Percentiles rank a stretch among this genome's conserved stretches.
phyloP scores from a whole-genome alignment of 2,888 invertebrate species.

The Drosophila infuscata region DNA sequence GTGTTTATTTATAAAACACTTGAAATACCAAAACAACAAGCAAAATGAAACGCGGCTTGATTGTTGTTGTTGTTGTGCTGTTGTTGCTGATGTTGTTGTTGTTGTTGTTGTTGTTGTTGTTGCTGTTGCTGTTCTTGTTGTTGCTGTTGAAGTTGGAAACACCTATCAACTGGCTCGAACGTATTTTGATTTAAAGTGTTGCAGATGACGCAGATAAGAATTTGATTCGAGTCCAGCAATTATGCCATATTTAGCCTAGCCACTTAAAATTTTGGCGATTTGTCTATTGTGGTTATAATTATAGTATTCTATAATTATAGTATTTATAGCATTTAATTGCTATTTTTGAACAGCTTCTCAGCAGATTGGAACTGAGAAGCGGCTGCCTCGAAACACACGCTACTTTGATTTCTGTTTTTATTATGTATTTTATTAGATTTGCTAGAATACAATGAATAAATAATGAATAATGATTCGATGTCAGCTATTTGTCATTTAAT shows the following conservation, averaged over 20 bases:
- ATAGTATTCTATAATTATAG: constrained; percentile 43
- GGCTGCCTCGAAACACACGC: constrained; percentile 6
- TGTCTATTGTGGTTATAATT: constrained; percentile 4
- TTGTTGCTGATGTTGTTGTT: neutral
- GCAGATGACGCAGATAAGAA: constrained; percentile 67
- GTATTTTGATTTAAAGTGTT: constrained; percentile 47
- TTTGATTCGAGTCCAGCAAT: constrained; percentile 30
- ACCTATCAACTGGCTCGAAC: constrained; percentile 29
- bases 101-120: constrained; percentile 22
- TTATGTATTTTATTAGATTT: neutral
- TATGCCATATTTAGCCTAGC: constrained; percentile 61
- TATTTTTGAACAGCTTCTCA: constrained; percentile 63
- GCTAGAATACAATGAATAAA: too few species aligned
- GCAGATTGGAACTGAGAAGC: constrained; percentile 7
- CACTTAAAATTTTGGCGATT: constrained; percentile 28
- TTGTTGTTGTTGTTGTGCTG: constrained; percentile 26
- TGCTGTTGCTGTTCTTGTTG: constrained; percentile 2
- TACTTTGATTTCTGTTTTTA: constrained; percentile 5
- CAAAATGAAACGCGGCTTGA: constrained; percentile 69
- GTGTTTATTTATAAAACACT: constrained; percentile 83
- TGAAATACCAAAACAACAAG: constrained; percentile 66
- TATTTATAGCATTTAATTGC: constrained; percentile 71
- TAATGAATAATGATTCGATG: neutral
- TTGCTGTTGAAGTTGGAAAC: constrained; percentile 24
- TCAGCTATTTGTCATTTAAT: neutral